A percentile compares a stretch with the other conserved stretches of the same genome.
These are phyloP conservation scores for Drosophila sordidula DNA, from an alignment of 2,888 invertebrate species.

Conservation along the genomic window DNA sequence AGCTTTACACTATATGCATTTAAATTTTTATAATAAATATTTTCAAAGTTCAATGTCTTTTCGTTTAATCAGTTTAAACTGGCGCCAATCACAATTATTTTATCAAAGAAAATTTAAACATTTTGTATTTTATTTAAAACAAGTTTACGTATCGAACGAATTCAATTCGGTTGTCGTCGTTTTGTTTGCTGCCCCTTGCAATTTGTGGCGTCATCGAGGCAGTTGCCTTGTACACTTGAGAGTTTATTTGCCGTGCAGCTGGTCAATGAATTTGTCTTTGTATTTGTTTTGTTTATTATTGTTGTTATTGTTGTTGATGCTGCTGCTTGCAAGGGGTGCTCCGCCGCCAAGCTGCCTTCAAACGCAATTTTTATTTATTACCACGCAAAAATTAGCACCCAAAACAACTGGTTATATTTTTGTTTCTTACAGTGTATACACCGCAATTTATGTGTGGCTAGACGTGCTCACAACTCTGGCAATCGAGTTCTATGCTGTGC, in stretches of 20 bases:
- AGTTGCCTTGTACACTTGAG: slow-evolving; percentile 58
- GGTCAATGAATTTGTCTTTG: slow-evolving; percentile 46
- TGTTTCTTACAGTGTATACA: slow-evolving; percentile 42
- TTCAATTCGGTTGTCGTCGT: slow-evolving; percentile 39
- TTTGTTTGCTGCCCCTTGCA: slow-evolving; percentile 22
- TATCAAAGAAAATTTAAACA: slow-evolving; percentile 1
- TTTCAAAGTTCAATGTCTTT: no score
- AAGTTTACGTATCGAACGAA: slow-evolving; percentile 1
- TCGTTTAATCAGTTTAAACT: no score
- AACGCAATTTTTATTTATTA: slow-evolving; percentile 58
- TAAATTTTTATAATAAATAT: no score
- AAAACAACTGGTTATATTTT: background rate
- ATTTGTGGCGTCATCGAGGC: slow-evolving; percentile 29
- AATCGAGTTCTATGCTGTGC: slow-evolving; percentile 60
- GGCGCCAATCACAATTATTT: background rate
- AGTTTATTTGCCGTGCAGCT: slow-evolving; percentile 30
- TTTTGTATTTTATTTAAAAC: slow-evolving; percentile 4
- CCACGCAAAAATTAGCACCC: slow-evolving; percentile 61
- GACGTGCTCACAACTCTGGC: slow-evolving; percentile 34
- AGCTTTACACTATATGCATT: no score
- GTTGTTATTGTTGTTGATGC: slow-evolving; percentile 13
- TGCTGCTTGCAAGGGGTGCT: slow-evolving; percentile 23
- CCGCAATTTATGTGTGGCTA: slow-evolving; percentile 10
- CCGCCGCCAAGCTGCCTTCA: slow-evolving; percentile 51
- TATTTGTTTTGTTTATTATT: slow-evolving; percentile 8